Base-by-base conservation (phyloP, 2,888 invertebrate genomes). In the Lissocephala sabroskyi region DNA sequence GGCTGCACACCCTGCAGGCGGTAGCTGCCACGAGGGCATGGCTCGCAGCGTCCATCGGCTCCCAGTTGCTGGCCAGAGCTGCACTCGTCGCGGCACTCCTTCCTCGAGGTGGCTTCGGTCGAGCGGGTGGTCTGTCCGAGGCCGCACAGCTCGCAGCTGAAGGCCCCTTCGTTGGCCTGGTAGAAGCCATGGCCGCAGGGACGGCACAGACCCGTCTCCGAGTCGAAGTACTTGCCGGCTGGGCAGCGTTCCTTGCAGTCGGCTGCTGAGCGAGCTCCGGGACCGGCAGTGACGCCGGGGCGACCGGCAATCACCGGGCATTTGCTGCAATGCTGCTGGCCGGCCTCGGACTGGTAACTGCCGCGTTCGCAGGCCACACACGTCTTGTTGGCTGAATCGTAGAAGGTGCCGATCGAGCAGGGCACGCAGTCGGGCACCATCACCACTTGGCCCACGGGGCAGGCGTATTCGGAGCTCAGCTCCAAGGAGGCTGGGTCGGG, bases 101-200 rank as follows among this genome's bases (percentile, higher is more conserved):
- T 91, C 46, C 88, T 88, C 0, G 95, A 94, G 0, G 94, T 93
- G 0, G 96, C 95, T 79, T 96, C 97, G 4, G 91, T 91, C 2
- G 94, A 94, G 41, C 96, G 88, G 0, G 98, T 98, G 1, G 97
- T 97, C 81, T 95, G 94, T 6, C 96, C 96, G 41, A 95, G 87
- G 0, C 95, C 95, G 78, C 97, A 97, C 1, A 96, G 87, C 45
- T 92, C 87, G 79, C 97, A 97, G 1, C 91, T 89, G 86, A 97
- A 96, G 41, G 96, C 92, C 1, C 96, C 96, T 84, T 96, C 96
- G 29, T 90, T 89, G 0, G 96, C 90, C 81, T 97, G 98, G 84
- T 92, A 98, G 79, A 95, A 96, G 1, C 97, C 97, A 79, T 96
- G 94, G 1, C 97, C 97, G 81, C 98, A 98, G 62, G 93, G 92